A percentile compares a stretch with the other conserved stretches of the same genome.
These are phyloP conservation scores for Clitarchus hookeri DNA, from an alignment of 2,888 invertebrate species.

Conservation along the genomic window DNA sequence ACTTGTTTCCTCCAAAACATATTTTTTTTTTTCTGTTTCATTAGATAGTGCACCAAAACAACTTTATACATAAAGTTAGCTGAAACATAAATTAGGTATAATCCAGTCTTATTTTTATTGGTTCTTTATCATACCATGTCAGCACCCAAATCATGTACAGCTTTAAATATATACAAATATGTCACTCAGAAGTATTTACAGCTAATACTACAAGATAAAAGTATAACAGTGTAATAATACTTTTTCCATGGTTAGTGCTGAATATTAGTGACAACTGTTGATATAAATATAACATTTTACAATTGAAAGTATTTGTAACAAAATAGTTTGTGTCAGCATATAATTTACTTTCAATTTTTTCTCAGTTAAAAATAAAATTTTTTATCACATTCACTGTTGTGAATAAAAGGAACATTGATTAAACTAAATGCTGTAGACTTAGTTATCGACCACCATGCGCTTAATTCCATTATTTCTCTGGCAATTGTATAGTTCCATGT, in stretches of 20 bases:
- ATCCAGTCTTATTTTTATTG: constrained; percentile 10
- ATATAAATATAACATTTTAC: neutral
- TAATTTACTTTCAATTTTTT: neutral
- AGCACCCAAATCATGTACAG: neutral
- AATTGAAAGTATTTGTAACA: neutral
- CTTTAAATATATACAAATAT: neutral
- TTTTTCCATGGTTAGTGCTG: neutral
- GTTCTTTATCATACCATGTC: neutral
- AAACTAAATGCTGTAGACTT: neutral
- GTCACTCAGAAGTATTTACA: neutral
- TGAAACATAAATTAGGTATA: neutral
- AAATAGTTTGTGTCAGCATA: neutral
- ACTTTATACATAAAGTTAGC: too few species aligned
- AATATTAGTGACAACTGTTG: neutral
- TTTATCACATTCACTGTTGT: constrained; percentile 14
- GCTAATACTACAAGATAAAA: too few species aligned
- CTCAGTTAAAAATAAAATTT: neutral
- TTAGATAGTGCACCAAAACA: too few species aligned
- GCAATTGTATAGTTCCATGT: neutral
- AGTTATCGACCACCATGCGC: neutral
- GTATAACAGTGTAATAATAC: neutral
- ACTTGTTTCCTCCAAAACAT: too few species aligned
- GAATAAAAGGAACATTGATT: constrained; percentile 3
- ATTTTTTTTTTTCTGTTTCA: too few species aligned
- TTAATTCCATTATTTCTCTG: neutral